Evolutionary conservation across 2,797 vertebrate genomes (phyloP).

Genomic region (Pseudocheirus occidentalis): DNA sequence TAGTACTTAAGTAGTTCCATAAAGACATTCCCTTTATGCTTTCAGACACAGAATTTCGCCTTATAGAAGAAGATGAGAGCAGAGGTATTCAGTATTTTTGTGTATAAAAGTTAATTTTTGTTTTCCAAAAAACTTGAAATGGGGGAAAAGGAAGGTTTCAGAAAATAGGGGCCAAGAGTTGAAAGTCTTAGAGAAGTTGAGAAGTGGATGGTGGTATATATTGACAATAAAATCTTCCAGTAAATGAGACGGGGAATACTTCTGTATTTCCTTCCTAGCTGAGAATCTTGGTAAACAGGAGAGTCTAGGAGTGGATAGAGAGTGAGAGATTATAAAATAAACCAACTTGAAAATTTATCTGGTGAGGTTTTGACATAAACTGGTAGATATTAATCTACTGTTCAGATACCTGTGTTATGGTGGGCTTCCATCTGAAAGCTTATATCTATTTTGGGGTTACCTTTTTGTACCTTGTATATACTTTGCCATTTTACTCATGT

Average conservation of each 20-base stretch:
- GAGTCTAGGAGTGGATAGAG: neutral
- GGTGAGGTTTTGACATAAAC: neutral
- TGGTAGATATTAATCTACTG: conserved; percentile 3
- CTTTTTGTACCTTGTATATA: conserved; percentile 48
- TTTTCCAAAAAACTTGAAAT: neutral
- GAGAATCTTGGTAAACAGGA: conserved; percentile 1
- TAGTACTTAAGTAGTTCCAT: conserved; percentile 32
- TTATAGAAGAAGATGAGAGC: neutral
- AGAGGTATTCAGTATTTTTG: neutral
- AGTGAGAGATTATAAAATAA: conserved; percentile 17
- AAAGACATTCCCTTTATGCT: neutral
- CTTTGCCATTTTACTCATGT: conserved; percentile 49
- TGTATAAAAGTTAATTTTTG: neutral
- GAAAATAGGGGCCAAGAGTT: neutral
- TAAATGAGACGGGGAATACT: neutral
- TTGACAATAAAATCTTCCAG: neutral
- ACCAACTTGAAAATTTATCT: neutral
- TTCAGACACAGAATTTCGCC: neutral
- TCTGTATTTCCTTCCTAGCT: neutral
- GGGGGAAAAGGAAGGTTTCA: neutral
- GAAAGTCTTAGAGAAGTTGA: neutral
- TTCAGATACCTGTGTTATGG: neutral
- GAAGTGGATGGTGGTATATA: neutral
- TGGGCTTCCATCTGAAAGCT: conserved; percentile 1
- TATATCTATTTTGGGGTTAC: neutral